Evolutionary conservation across 1,140 invertebrate genomes (phyloP).

Genomic region (Drosophila teissieri): DNA sequence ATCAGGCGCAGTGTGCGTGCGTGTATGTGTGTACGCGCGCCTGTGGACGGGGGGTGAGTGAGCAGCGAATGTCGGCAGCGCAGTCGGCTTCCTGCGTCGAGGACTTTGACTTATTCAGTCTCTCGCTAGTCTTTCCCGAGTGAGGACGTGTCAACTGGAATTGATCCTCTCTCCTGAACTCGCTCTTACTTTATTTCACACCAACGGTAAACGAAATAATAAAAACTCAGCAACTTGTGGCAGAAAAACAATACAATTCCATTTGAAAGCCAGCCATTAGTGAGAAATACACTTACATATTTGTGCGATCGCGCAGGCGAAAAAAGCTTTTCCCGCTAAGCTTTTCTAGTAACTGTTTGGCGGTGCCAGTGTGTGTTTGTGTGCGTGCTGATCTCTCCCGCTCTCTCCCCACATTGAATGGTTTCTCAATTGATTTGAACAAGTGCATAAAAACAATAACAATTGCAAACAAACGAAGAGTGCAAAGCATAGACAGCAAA

Average conservation of each 20-base stretch:
- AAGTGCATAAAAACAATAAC: constrained; percentile 78
- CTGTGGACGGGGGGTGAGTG: neutral
- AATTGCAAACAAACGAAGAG: constrained; percentile 61
- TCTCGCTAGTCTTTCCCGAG: constrained; percentile 46
- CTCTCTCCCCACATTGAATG: constrained; percentile 37
- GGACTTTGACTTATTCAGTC: constrained; percentile 76
- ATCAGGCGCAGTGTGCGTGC: constrained; percentile 59
- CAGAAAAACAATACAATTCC: constrained; percentile 34
- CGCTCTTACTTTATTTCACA: constrained; percentile 1
- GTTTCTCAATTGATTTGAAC: constrained; percentile 76
- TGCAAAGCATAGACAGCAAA: constrained; percentile 49
- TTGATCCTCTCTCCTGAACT: constrained; percentile 1
- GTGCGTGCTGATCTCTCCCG: constrained; percentile 24
- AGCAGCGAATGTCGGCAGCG: constrained; percentile 52
- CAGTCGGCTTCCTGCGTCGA: constrained; percentile 78
- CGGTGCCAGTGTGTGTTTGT: constrained; percentile 39
- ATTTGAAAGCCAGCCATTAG: constrained; percentile 34
- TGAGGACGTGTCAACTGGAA: constrained; percentile 65
- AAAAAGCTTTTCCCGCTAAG: constrained; percentile 30
- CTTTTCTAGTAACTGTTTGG: constrained; percentile 52
- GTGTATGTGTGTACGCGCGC: neutral
- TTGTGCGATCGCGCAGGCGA: constrained; percentile 41
- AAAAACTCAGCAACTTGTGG: constrained; percentile 24
- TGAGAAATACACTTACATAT: constrained; percentile 27
- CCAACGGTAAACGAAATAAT: constrained; percentile 21